phyloP scores from a whole-genome alignment of 2,113 vertebrate genomes.

The Bubo blakistoni region DNA sequence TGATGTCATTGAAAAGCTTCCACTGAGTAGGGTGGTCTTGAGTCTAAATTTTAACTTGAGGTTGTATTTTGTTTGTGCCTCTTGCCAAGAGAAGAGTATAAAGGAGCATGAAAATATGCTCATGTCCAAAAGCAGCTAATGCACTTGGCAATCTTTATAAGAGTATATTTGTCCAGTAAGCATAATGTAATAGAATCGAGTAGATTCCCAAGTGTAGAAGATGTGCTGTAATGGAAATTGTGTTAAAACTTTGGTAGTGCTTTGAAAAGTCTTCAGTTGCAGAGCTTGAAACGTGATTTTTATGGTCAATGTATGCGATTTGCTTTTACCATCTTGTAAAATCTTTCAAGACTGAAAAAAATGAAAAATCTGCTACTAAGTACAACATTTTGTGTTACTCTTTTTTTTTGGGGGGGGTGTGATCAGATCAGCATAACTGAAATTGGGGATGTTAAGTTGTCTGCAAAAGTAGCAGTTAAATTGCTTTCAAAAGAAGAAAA shows the following conservation, averaged over 20 bases:
- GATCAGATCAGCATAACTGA: neutral
- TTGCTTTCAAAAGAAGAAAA: neutral
- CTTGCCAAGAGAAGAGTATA: neutral
- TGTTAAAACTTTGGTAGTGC: neutral
- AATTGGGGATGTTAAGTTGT: neutral
- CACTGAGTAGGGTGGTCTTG: neutral
- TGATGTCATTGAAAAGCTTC: neutral
- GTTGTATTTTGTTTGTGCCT: neutral
- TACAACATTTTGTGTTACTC: neutral
- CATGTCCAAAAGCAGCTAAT: neutral
- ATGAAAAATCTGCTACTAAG: neutral
- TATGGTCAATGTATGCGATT: neutral
- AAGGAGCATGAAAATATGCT: neutral
- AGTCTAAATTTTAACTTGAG: neutral
- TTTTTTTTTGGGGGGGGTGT: neutral
- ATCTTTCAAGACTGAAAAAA: neutral
- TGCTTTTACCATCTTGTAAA: neutral
- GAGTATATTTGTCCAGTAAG: conserved; percentile 26
- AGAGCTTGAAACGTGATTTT: neutral
- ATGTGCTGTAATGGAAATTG: conserved; percentile 8
- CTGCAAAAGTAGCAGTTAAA: neutral
- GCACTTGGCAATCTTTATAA: neutral
- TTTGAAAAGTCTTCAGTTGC: neutral
- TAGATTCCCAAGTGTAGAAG: neutral
- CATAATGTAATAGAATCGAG: conserved; percentile 6